Conservation (phyloP, 2,113 vertebrate species). For the Pheucticus melanocephalus region DNA sequence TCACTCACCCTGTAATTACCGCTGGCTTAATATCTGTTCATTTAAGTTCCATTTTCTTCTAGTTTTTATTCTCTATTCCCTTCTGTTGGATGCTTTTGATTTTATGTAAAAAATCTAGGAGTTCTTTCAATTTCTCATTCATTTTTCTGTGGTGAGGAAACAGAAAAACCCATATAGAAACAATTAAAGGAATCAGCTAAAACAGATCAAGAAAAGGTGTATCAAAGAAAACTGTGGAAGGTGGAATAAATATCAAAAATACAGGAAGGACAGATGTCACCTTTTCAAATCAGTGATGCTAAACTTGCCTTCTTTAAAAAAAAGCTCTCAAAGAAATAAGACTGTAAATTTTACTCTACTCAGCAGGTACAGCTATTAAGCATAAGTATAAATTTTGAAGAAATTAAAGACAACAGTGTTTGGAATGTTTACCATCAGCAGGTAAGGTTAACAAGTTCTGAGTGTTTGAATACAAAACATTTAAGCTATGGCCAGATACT, state of each 20-base stretch:
- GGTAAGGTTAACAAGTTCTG: background rate
- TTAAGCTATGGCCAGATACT: background rate
- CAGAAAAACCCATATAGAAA: background rate
- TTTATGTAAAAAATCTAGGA: background rate
- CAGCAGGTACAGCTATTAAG: background rate
- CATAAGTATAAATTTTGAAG: background rate
- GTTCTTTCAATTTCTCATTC: background rate
- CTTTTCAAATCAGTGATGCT: background rate
- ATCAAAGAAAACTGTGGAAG: background rate
- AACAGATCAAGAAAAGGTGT: background rate
- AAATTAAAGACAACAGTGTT: background rate
- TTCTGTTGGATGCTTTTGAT: background rate
- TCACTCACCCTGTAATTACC: slow-evolving; percentile 12
- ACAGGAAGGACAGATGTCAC: background rate
- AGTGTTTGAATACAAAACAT: background rate
- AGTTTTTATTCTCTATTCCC: background rate
- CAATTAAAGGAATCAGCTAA: background rate
- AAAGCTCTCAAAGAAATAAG: background rate
- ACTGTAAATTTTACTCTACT: background rate
- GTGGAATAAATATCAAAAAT: background rate
- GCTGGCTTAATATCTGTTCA: background rate
- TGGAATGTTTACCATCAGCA: background rate
- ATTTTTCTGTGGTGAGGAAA: background rate
- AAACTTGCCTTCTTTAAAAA: background rate
- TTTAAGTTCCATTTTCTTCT: slow-evolving; percentile 1